These are phyloP conservation scores for Microctenopoma stevenorrisi DNA, from an alignment of 2,797 vertebrate species.

Conservation along the genomic window DNA sequence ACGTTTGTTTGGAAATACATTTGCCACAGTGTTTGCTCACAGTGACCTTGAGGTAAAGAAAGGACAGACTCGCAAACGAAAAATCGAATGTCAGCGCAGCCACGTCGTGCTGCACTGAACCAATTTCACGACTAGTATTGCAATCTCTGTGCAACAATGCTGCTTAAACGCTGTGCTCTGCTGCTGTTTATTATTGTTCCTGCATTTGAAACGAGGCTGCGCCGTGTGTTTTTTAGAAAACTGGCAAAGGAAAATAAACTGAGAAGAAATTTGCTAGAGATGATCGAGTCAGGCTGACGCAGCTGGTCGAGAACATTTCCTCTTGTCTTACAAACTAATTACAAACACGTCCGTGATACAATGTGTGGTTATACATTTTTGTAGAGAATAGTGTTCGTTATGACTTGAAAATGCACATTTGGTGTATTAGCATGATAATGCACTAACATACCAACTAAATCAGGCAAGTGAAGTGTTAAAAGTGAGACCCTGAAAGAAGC, in stretches of 20 bases:
- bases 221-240: background rate
- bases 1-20: background rate
- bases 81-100: background rate
- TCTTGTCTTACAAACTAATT: background rate
- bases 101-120: background rate
- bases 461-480: no score
- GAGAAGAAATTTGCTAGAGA: no score
- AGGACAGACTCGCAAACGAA: background rate
- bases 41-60: conserved; percentile 17
- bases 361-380: background rate
- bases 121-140: background rate
- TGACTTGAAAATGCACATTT: background rate
- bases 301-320: background rate
- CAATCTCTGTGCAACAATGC: background rate
- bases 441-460: background rate
- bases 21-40: conserved; percentile 1
- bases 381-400: background rate
- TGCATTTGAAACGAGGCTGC: background rate
- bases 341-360: background rate
- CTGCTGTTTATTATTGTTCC: background rate
- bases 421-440: background rate
- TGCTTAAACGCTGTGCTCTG: background rate
- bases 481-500: no score
- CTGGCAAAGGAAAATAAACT: background rate
- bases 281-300: background rate